These are phyloP conservation scores for Micropoecilia bifurca DNA, from an alignment of 2,797 vertebrate genomes.

Conservation along the genomic window DNA sequence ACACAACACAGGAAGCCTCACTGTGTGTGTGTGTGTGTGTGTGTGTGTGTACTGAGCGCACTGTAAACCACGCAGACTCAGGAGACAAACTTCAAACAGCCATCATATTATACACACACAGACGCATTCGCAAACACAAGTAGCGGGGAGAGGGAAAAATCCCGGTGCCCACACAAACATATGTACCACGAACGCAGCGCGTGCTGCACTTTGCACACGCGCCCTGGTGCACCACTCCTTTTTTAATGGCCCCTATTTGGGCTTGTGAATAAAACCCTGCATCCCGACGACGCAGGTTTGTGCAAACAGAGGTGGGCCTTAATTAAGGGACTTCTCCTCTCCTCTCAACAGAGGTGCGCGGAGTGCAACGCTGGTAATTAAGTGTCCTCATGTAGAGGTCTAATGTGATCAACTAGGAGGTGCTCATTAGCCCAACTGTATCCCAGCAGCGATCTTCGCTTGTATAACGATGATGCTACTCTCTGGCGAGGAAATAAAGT, in stretches of 20 bases:
- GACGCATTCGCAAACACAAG: constrained; percentile 40
- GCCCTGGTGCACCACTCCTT: constrained; percentile 4
- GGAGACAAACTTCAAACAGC: constrained; percentile 72
- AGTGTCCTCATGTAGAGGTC: constrained; percentile 82
- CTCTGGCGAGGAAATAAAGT: constrained; percentile 66
- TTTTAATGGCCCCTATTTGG: constrained; percentile 22
- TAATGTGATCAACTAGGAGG: constrained; percentile 83
- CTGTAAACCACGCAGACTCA: constrained; percentile 57
- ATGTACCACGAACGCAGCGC: constrained; percentile 33
- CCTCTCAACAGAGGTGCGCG: constrained; percentile 60
- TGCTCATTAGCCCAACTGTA: constrained; percentile 81
- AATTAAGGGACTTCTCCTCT: constrained; percentile 74
- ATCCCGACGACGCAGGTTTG: constrained; percentile 44
- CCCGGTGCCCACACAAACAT: constrained; percentile 55
- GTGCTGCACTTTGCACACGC: constrained; percentile 20
- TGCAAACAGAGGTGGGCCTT: constrained; percentile 72
- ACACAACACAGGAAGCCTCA: constrained; percentile 62
- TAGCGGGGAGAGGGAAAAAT: constrained; percentile 44
- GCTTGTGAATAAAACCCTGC: constrained; percentile 24
- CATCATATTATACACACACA: constrained; percentile 55
- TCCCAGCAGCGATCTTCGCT: constrained; percentile 74
- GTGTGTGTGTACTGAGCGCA: constrained; percentile 41
- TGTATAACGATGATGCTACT: constrained; percentile 71
- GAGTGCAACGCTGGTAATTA: constrained; percentile 79
- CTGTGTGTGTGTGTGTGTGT: constrained; percentile 23